These are phyloP conservation scores for Erebia epiphron DNA, from an alignment of 2,888 invertebrate genomes.

Conservation along the genomic window DNA sequence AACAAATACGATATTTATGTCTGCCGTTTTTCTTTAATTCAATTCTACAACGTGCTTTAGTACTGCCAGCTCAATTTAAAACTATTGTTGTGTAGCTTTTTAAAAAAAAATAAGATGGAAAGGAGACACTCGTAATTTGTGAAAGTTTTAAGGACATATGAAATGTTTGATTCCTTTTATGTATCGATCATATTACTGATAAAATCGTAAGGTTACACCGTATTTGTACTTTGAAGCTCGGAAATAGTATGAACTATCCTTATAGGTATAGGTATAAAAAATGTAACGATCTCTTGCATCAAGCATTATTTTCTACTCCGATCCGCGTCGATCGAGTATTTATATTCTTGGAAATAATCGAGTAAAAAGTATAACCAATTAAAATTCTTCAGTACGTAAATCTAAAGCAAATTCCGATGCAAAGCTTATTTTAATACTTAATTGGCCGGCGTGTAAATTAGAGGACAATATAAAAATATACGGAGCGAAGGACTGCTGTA, in stretches of 20 bases:
- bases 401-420: slow-evolving; percentile 55
- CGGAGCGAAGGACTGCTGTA: slow-evolving; percentile 55
- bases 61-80: slow-evolving; percentile 24
- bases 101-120: background rate
- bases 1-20: slow-evolving; percentile 70
- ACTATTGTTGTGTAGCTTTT: slow-evolving; percentile 16
- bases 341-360: slow-evolving; percentile 16
- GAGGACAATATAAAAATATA: slow-evolving; percentile 61
- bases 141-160: too few species aligned
- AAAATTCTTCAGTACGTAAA: slow-evolving; percentile 44
- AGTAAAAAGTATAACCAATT: slow-evolving; percentile 43
- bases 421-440: slow-evolving; percentile 63
- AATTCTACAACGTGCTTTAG: slow-evolving; percentile 30
- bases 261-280: background rate
- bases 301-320: background rate
- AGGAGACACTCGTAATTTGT: background rate
- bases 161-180: too few species aligned
- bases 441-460: slow-evolving; percentile 74
- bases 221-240: too few species aligned
- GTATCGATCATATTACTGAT: too few species aligned
- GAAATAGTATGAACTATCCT: too few species aligned
- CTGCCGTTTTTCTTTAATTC: slow-evolving; percentile 60
- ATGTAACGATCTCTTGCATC: background rate
- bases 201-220: too few species aligned
- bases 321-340: background rate